Percentiles rank a stretch among this genome's conserved stretches.
Evolutionary conservation across 2,888 invertebrate genomes (phyloP).

Genomic region (Cantharis rufa): DNA sequence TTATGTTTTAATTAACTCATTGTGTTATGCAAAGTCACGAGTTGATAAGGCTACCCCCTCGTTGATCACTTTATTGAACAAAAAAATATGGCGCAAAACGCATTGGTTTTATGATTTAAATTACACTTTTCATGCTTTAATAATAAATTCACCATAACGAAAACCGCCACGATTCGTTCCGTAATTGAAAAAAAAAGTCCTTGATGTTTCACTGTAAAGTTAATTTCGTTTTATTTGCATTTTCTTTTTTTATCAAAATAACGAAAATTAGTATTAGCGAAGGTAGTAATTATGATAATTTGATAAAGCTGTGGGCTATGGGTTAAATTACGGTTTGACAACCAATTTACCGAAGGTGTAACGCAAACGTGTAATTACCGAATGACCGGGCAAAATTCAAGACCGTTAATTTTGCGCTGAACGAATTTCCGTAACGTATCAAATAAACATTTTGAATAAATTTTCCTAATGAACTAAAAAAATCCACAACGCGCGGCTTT

Average conservation of each 20-base stretch:
- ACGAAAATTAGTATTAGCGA: neutral
- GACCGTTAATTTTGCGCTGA: neutral
- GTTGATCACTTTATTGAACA: neutral
- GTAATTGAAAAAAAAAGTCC: neutral
- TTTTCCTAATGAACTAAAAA: neutral
- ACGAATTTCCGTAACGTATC: neutral
- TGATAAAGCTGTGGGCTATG: neutral
- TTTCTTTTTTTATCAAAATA: neutral
- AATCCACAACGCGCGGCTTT: no score
- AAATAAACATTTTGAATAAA: neutral
- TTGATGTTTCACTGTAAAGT: neutral
- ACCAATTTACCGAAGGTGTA: neutral
- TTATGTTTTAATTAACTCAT: neutral
- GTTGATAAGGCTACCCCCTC: neutral
- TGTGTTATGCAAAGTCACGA: neutral
- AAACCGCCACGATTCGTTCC: neutral
- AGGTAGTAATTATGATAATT: neutral
- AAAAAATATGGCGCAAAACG: neutral
- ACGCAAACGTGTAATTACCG: neutral
- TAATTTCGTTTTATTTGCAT: neutral
- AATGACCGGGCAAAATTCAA: neutral
- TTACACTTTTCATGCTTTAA: neutral
- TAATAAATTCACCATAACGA: neutral
- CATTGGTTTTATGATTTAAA: neutral
- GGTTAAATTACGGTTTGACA: neutral